Conservation (phyloP, 2,113 vertebrate species). For the Phrynosoma platyrhinos region DNA sequence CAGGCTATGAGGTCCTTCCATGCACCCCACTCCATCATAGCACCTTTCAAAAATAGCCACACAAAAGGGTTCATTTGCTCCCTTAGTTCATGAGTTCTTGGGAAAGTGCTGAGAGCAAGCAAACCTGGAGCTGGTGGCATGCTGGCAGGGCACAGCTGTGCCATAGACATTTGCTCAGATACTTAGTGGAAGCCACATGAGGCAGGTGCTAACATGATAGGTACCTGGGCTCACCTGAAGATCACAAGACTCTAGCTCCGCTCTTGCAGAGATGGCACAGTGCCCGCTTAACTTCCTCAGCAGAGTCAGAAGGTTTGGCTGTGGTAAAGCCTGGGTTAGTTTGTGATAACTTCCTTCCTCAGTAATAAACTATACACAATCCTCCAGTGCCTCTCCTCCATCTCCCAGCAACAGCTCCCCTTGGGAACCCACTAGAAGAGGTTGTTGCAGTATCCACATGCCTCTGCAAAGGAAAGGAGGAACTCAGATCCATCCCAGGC, state of each 20-base stretch:
- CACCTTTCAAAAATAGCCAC: background rate
- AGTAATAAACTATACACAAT: background rate
- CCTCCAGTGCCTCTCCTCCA: background rate
- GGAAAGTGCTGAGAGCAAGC: background rate
- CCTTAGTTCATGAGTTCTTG: background rate
- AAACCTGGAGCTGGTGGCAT: background rate
- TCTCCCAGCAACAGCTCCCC: background rate
- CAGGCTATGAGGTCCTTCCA: background rate
- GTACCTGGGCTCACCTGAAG: background rate
- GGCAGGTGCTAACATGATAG: background rate
- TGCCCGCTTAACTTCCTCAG: background rate
- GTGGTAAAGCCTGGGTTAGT: background rate
- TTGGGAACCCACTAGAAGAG: background rate
- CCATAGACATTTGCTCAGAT: background rate
- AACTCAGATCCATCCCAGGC: background rate
- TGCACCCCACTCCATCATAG: background rate
- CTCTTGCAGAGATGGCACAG: background rate
- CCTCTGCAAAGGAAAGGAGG: background rate
- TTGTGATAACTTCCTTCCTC: slow-evolving; percentile 4
- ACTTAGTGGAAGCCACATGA: background rate
- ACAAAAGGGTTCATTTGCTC: background rate
- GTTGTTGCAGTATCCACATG: background rate
- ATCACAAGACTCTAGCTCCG: background rate
- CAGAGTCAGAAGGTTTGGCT: background rate
- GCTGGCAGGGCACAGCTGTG: background rate